Base-by-base conservation (phyloP, 2,888 invertebrate genomes). In the Drosophila nigricruria region DNA sequence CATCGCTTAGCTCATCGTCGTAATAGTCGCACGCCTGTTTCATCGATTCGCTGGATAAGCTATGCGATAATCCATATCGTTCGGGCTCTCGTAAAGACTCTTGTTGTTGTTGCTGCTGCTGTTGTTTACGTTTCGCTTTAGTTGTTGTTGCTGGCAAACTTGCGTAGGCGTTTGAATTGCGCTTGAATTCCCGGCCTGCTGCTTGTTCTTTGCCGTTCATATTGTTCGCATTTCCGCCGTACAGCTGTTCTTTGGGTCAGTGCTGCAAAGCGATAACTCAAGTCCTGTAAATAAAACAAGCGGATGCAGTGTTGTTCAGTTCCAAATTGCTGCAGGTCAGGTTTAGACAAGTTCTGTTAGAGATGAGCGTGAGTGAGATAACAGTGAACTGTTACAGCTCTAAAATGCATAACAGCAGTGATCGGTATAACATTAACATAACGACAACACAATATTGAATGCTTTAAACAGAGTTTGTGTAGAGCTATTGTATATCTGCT, bases 31-130 rank as follows among this genome's bases (percentile, higher is more conserved):
- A 92, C n/a, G 91, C 90, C 34, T 91, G 87, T 54, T 87, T 89
- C 50, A 92, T 85, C 23, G 92, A 92, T 69, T 92, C 92, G 30
- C 90, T 92, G 53, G 92, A 92, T 5, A 91, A 79, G 74, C 90
- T 87, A 53, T 91, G 89, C 25, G 92, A 91, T 43, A 91, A 74
- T 40, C 91, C 92, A 80, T 81, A 88, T 45, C 79, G 66, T 42
- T 84, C 83, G n/a, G 79, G 79, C 34, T 79, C 79, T 54, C 45
- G 69, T 53, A 47, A 34, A 20, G 60, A 20, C 34, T 66, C 64
- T 47, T 52, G 53, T 42, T 57, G 63, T 25, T 57, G 38, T 16
- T 60, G 38, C 23, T 38, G 25, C n/a, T 50, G 52, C 23, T 50
- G 52, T 34, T 49, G 65, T 47, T 68, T 77, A 30, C 59, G 77